Conservation (phyloP, 1,140 invertebrate genomes). For the Drosophila bifasciata region DNA sequence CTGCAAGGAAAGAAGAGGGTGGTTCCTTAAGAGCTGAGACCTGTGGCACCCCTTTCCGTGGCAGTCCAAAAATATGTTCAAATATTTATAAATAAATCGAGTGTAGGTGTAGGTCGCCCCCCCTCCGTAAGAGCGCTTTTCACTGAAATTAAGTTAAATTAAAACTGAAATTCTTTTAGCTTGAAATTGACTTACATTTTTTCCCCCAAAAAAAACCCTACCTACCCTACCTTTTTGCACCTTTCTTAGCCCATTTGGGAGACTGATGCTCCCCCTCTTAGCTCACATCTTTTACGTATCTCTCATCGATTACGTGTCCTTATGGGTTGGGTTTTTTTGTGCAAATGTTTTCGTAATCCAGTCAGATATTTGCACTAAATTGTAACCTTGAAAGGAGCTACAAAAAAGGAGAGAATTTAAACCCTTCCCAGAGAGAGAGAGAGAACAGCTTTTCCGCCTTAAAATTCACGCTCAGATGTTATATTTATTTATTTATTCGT, state of each 20-base stretch:
- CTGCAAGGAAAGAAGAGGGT: constrained; percentile 10
- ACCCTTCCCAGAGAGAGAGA: too few species aligned
- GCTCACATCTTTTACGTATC: constrained; percentile 19
- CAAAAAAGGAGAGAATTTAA: not conserved
- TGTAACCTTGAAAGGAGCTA: constrained; percentile 63
- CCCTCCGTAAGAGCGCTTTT: constrained; percentile 1
- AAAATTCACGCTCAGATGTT: not conserved
- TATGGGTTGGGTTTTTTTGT: constrained; percentile 1
- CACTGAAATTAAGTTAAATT: constrained; percentile 9
- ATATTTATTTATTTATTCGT: not conserved
- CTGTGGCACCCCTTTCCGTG: constrained; percentile 8
- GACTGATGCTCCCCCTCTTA: constrained; percentile 9
- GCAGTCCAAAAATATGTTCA: constrained; percentile 10
- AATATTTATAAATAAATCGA: constrained; percentile 36
- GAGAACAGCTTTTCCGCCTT: not conserved
- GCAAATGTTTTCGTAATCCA: constrained; percentile 44
- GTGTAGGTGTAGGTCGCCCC: not conserved
- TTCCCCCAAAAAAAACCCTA: constrained; percentile 1
- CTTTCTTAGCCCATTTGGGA: constrained; percentile 18
- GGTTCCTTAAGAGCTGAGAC: constrained; percentile 45
- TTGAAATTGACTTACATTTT: constrained; percentile 20
- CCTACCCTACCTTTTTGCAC: not conserved
- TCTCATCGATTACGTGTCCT: constrained; percentile 43
- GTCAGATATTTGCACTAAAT: constrained; percentile 42
- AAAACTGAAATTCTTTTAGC: not conserved